phyloP scores from a whole-genome alignment of 2,113 vertebrate genomes.

The Loxodonta africana region DNA sequence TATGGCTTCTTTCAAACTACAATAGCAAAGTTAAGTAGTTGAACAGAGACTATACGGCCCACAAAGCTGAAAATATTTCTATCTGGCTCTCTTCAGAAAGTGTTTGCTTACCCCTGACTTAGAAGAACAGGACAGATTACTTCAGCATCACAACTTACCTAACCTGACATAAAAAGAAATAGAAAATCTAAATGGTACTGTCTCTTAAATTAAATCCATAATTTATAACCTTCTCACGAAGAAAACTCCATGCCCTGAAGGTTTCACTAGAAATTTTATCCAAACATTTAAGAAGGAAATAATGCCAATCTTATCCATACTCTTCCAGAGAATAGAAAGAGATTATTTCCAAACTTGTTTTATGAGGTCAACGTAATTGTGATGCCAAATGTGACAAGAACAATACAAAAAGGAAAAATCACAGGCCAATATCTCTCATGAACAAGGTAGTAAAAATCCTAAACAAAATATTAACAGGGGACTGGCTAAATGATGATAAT shows the following conservation, averaged over 20 bases:
- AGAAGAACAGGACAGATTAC: constrained; percentile 6
- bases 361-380: neutral
- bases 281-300: neutral
- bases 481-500: neutral
- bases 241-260: neutral
- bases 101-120: neutral
- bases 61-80: neutral
- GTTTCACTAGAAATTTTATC: neutral
- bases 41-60: neutral
- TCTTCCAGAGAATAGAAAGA: neutral
- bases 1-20: neutral
- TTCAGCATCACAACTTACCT: constrained; percentile 22
- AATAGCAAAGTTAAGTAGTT: constrained; percentile 9
- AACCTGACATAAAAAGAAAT: neutral
- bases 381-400: neutral
- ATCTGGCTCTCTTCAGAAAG: neutral
- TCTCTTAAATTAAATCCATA: neutral
- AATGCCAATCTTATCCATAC: neutral
- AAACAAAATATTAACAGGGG: neutral
- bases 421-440: too few species aligned
- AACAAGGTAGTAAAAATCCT: constrained; percentile 6
- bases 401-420: neutral
- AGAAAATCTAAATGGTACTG: neutral
- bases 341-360: neutral
- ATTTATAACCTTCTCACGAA: neutral